These are phyloP conservation scores for Pseudorhiza aurosa DNA, from an alignment of 30 jellyfish, hydroid and myxozoan genomes.

Conservation along the genomic window DNA sequence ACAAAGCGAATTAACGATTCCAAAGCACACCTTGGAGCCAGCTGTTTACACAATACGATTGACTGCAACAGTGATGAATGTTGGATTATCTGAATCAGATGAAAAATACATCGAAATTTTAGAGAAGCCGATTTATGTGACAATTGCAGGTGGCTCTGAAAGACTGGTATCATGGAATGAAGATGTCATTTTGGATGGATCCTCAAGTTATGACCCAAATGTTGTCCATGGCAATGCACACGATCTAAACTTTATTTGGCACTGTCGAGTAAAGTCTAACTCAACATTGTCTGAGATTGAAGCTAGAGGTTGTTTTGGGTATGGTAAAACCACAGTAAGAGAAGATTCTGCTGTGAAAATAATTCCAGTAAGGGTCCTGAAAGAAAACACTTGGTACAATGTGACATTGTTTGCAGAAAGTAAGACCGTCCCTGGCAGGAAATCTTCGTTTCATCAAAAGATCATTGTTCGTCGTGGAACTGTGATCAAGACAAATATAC, in stretches of 20 bases:
- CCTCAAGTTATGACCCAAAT: no score
- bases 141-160: no score
- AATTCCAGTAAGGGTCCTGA: constrained; percentile 19
- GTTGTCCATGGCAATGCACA: neutral
- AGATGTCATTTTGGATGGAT: no score
- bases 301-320: constrained; percentile 36
- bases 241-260: constrained; percentile 16
- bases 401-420: constrained; percentile 4
- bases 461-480: constrained; percentile 18
- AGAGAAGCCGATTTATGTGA: constrained; percentile 4
- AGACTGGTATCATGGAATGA: no score
- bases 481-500: neutral
- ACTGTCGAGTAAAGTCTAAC: no score
- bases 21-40: constrained; percentile 9
- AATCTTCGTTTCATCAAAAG: neutral
- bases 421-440: neutral
- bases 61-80: neutral
- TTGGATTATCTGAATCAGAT: constrained; percentile 15
- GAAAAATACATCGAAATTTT: constrained; percentile 8
- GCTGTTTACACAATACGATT: neutral
- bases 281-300: constrained; percentile 8
- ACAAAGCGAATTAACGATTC: constrained; percentile 16
- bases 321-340: constrained; percentile 8
- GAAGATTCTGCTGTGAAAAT: neutral
- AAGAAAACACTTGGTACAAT: neutral